A percentile compares a stretch with the other conserved stretches of the same genome.
These are phyloP conservation scores for Sitta europaea DNA, from an alignment of 2,113 vertebrate genomes.

Conservation along the genomic window DNA sequence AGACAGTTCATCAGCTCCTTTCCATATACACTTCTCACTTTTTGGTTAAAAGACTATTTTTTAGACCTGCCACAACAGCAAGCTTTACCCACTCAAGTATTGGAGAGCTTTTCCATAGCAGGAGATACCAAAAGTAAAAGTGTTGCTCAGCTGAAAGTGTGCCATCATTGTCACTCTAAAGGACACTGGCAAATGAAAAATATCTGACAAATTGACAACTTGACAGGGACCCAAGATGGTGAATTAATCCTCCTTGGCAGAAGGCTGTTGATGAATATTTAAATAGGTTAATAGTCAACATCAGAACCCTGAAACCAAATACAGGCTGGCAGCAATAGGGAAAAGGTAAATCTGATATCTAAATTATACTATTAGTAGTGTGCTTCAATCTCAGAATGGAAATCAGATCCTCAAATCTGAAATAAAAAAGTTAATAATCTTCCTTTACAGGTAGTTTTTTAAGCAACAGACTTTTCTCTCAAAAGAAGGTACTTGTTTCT, in stretches of 20 bases:
- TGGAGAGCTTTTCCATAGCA: neutral
- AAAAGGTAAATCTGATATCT: slow-evolving; percentile 32
- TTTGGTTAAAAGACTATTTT: neutral
- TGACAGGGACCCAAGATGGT: neutral
- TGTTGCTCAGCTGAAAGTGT: neutral
- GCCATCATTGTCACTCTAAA: slow-evolving; percentile 29
- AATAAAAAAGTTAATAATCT: neutral
- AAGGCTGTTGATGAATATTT: slow-evolving; percentile 64
- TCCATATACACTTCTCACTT: neutral
- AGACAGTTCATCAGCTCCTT: neutral
- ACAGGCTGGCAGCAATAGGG: slow-evolving; percentile 17
- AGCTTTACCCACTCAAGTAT: neutral
- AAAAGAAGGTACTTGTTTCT: neutral
- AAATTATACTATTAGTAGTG: slow-evolving; percentile 3
- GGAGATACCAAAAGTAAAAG: neutral
- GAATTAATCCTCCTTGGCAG: slow-evolving; percentile 62
- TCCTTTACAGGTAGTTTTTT: neutral
- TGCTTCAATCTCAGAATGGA: slow-evolving; percentile 17
- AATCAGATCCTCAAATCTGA: neutral
- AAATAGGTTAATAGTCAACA: slow-evolving; percentile 66
- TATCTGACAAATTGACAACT: slow-evolving; percentile 56
- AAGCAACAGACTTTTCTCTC: neutral
- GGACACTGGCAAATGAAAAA: slow-evolving; percentile 39
- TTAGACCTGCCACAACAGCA: neutral
- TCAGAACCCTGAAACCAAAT: slow-evolving; percentile 51